phyloP scores from a whole-genome alignment of 2,113 vertebrate species.

The Rhinogobius similis region DNA sequence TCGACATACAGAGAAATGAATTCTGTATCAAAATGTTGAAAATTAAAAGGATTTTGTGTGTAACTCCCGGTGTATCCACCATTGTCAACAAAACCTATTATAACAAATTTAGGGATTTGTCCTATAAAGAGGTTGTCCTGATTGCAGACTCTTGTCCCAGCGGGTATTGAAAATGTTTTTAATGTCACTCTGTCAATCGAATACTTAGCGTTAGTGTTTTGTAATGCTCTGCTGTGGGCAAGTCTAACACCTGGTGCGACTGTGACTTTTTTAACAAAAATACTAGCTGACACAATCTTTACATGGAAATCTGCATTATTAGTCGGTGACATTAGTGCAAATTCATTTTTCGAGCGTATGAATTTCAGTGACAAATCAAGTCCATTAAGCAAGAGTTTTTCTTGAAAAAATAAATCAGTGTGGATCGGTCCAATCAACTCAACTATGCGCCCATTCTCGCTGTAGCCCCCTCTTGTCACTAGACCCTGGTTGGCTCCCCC shows the following conservation, averaged over 20 bases:
- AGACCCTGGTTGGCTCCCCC: neutral
- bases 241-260: neutral
- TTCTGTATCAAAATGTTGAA: neutral
- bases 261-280: neutral
- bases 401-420: neutral
- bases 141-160: neutral
- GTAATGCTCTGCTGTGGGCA: no score
- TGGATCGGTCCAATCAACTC: neutral
- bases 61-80: neutral
- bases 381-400: neutral
- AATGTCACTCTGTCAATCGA: neutral
- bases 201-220: conserved; percentile 11
- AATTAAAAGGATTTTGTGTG: neutral
- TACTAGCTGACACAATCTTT: neutral
- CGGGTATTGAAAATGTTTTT: conserved; percentile 6
- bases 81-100: neutral
- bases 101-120: neutral
- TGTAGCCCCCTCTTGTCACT: neutral
- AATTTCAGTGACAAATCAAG: conserved; percentile 23
- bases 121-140: conserved; percentile 4
- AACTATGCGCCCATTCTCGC: neutral
- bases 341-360: neutral
- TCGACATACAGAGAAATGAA: neutral
- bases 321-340: no score
- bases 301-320: no score